phyloP scores from a whole-genome alignment of 2,113 vertebrate genomes.

The Morone saxatilis region DNA sequence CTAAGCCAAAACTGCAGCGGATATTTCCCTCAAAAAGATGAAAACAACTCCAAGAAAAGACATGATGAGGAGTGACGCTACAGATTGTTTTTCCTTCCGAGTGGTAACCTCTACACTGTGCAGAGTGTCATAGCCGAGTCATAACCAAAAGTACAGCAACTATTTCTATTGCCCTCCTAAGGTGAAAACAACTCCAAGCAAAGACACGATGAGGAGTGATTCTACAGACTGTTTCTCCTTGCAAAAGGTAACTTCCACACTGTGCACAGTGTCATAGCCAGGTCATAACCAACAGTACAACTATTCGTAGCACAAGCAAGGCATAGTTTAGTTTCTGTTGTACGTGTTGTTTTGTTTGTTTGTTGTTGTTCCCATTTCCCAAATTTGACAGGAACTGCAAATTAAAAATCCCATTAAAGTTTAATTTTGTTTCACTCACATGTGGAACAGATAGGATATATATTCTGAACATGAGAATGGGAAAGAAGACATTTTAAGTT shows the following conservation, averaged over 20 bases:
- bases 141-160: background rate
- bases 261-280: no score
- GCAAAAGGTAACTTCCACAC: no score
- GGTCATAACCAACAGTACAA: background rate
- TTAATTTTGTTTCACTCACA: background rate
- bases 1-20: slow-evolving; percentile 15
- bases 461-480: background rate
- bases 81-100: background rate
- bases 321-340: background rate
- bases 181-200: no score
- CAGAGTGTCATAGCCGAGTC: background rate
- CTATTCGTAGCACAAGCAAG: background rate
- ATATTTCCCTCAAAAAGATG: slow-evolving; percentile 36
- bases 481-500: background rate
- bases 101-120: background rate
- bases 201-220: no score
- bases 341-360: background rate
- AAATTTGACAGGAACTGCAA: background rate
- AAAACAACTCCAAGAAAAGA: slow-evolving; percentile 11
- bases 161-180: no score
- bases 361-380: background rate
- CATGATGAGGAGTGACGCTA: background rate
- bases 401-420: background rate
- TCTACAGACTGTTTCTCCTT: no score
- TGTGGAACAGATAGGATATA: slow-evolving; percentile 11